Base-by-base conservation (phyloP, 2,888 invertebrate genomes). In the Ariolimax columbianus region DNA sequence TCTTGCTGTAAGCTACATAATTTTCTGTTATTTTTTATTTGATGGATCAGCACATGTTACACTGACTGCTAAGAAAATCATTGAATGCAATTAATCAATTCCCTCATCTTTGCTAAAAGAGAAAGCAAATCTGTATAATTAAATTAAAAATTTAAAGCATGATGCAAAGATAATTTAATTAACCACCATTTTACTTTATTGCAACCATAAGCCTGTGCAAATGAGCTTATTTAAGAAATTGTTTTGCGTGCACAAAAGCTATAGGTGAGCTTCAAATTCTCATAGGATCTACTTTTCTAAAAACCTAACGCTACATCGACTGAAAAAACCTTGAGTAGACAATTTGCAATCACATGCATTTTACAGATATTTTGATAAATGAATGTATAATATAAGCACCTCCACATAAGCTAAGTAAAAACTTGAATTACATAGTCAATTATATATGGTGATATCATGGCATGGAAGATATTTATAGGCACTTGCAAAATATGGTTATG, bases 311-410 rank as follows among this genome's bases (percentile, higher is more conserved):
- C 19, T 70, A 55, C 3, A 55, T 33, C 1, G 36, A 36, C 33
- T 19, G 40, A 40, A 40, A 26, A 26, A 7, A 40, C 19, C 36
- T 14, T 6, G 19, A 51, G 36, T 33, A 17, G 23, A 75, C n/a
- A 33, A 75, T 75, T 75, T 30, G 23, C 51, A 26, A 33, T 47
- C 9, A 51, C 75, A 75, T 75, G 75, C 75, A 68, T 70, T 51
- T 51, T 33, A 43, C 80, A 38, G 40, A n/a, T 9, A n/a, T 23
- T 40, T 1, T 43, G 36, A 68, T 40, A 68, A 68, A 23, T 33
- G 9, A 80, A 68, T 14, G 40, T 26, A 17, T 11, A 6, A 40
- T 7, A 43, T 23, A 47, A 80, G 68, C 43, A 33, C 33, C 33
- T 47, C 17, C 68, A 68, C 26, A 43, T 80, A 40, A 68, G 77